Evolutionary conservation across 1,140 invertebrate species (phyloP), one percentile per base, ranked within the genome.

Genomic region (Atta texana): DNA sequence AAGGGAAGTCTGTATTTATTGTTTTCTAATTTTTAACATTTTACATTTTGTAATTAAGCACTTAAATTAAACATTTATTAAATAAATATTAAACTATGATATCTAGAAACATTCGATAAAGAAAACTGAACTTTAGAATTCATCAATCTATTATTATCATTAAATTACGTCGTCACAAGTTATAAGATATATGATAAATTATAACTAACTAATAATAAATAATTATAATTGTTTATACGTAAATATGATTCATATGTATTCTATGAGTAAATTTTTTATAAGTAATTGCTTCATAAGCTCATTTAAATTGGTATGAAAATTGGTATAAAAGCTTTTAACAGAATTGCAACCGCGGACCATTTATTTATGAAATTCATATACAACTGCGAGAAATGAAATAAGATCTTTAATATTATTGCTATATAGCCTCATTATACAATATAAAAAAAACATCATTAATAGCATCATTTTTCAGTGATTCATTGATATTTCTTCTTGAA

Each of bases 331-430:
- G 80, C 69, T 84, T 84, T 84, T 44, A 74, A 74, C 24, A 44
- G 55, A 84, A 84, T 74, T 84, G 80, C 61, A 84, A 84, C 28
- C 59, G 39, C n/a, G 24, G n/a, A n/a, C 55, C 34, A 39, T 82
- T 74, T 6, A 18, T 74, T 68, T 63, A 71, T 72, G 24, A 61
- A 75, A 84, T 61, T 49, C 61, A 84, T 61, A 59, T 75, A 84
- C 14, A 31, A 21, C 31, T 71, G 78, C 34, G 64, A 71, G 21
- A 24, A 24, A 81, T 28, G 10, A 69, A 71, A 81, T 71, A 57
- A 81, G 16, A 21, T 71, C 55, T 24, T 14, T 18, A 69, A n/a
- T 71, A 31, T n/a, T 12, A 59, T 71, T 69, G 28, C 34, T 18
- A 44, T 57, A 18, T 5, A 10, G 12, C 3, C 0, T 24, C 24